A percentile compares a stretch with the other conserved stretches of the same genome.
Conservation (phyloP, 2,113 vertebrate species). For the Pterophyllum scalare region DNA sequence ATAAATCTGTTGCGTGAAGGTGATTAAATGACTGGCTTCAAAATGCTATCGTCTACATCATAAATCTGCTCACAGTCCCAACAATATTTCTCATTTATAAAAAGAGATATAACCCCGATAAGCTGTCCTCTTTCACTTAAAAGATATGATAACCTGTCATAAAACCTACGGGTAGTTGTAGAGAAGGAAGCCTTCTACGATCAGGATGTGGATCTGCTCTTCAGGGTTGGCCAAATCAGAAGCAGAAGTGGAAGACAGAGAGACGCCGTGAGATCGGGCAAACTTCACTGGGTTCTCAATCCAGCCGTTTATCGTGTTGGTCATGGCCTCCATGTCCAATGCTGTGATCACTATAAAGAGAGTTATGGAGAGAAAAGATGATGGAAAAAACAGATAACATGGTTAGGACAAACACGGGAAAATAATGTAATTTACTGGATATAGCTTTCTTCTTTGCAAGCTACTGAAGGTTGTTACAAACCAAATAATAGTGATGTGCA, state of each 20-base stretch:
- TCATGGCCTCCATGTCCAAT: slow-evolving; percentile 87
- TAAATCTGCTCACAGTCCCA: neutral
- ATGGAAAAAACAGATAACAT: neutral
- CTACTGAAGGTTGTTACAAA: neutral
- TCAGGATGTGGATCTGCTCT: slow-evolving; percentile 80
- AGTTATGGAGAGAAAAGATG: neutral
- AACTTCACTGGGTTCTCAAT: slow-evolving; percentile 85
- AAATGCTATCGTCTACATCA: neutral
- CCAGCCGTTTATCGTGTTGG: slow-evolving; percentile 83
- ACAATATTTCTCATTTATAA: neutral
- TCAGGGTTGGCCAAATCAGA: slow-evolving; percentile 58
- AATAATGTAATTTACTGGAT: neutral
- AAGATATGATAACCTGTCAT: neutral
- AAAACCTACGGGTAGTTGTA: slow-evolving; percentile 82
- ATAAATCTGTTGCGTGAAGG: neutral
- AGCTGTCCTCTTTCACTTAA: neutral
- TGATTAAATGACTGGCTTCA: neutral
- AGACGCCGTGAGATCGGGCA: slow-evolving; percentile 82
- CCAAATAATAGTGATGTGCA: neutral
- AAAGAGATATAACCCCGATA: neutral
- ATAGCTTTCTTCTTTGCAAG: neutral
- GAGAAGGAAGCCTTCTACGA: slow-evolving; percentile 85
- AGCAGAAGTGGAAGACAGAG: slow-evolving; percentile 42
- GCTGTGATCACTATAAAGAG: slow-evolving; percentile 80
- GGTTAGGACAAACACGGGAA: neutral